Evolutionary conservation across 2,797 vertebrate species (phyloP).

Genomic region (Helarctos malayanus): DNA sequence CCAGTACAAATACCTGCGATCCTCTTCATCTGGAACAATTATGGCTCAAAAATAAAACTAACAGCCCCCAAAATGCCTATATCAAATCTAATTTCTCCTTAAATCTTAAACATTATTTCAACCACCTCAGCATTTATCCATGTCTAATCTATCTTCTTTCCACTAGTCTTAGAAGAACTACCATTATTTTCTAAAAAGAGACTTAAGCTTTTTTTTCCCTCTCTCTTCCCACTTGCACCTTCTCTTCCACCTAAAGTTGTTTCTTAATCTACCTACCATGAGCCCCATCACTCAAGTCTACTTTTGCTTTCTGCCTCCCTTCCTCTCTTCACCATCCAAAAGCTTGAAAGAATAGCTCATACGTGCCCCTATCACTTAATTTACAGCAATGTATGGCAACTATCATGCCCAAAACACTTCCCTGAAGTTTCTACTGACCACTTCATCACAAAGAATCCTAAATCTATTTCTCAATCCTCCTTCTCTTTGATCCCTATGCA

Average conservation of each 20-base stretch:
- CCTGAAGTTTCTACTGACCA: neutral
- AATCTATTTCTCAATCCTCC: neutral
- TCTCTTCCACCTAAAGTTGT: neutral
- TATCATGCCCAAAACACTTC: neutral
- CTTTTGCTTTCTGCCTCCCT: neutral
- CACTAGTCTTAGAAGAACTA: neutral
- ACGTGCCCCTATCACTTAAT: neutral
- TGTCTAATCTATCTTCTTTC: neutral
- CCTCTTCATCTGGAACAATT: neutral
- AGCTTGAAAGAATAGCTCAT: neutral
- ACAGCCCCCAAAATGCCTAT: neutral
- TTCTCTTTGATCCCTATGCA: neutral
- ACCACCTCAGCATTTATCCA: neutral
- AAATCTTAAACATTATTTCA: neutral
- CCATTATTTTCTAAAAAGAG: neutral
- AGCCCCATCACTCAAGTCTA: neutral
- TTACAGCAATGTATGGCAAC: neutral
- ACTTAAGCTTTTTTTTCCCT: neutral
- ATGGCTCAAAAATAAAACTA: constrained; percentile 35
- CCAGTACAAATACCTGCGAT: neutral
- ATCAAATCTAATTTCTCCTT: neutral
- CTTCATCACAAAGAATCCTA: neutral
- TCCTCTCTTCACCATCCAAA: neutral
- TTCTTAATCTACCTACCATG: neutral
- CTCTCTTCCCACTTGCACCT: neutral